Base-by-base conservation (phyloP, 2,888 invertebrate genomes). In the Stenurella melanura region DNA sequence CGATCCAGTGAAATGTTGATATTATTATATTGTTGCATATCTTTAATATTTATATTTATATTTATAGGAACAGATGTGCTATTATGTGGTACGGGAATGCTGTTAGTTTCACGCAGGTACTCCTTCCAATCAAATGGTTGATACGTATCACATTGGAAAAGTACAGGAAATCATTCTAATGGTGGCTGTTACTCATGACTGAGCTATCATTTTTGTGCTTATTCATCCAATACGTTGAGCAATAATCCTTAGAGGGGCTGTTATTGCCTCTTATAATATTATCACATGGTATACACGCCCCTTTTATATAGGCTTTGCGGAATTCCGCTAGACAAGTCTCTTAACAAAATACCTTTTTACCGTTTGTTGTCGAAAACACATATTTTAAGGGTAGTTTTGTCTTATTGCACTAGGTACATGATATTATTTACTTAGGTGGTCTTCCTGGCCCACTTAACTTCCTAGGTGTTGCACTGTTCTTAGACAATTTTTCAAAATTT, bases 341-440 rank as follows among this genome's bases (percentile, higher is more conserved):
- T 0, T 97, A 96, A 89, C 97, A 97, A 89, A 97, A 97, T 87
- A 97, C 97, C 87, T 96, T 97, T 87, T 96, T 97, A 12, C 96
- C 96, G 88, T 96, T 95, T 86, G 95, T 95, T 2, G 95, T 95
- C 11, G 97, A 97, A 80, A 96, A 90, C 38, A 97, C 95, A 90
- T 96, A 97, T 87, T 96, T 96, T 71, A 97, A 89, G 3, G 95
- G 94, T 80, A 94, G 93, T 90, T 95, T 96, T 78, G 93, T 94
- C 89, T 96, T 96, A 75, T 94, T 95, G 88, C 96, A 96, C 96
- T 96, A 96, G 19, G 96, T 96, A 89, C 96, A 96, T 5, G 90
- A 90, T 66, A 90, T 89, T 80, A 92, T 93, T 83, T 94, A 93
- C 89, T 96, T 96, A 15, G 96, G 95, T 75, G 96, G 96, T 85